A percentile compares a stretch with the other conserved stretches of the same genome.
phyloP scores from a whole-genome alignment of 2,888 invertebrate species.

The Coecobrya sp. region DNA sequence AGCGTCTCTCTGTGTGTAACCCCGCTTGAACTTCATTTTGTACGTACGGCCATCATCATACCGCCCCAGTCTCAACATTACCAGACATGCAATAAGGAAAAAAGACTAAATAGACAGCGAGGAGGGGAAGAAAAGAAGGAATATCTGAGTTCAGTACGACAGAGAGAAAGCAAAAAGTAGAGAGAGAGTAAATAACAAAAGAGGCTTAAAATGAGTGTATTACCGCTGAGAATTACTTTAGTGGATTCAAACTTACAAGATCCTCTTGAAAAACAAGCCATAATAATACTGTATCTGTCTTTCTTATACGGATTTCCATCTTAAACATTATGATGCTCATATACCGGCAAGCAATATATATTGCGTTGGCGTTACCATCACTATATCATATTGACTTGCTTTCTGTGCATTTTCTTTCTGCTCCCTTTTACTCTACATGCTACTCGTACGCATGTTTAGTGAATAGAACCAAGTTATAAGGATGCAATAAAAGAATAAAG shows the following conservation, averaged over 20 bases:
- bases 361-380: background rate
- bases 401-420: background rate
- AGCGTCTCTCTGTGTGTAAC: background rate
- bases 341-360: background rate
- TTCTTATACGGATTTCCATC: conserved; percentile 32
- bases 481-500: conserved; percentile 79
- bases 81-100: conserved; percentile 7
- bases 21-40: background rate
- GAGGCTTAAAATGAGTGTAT: conserved; percentile 77
- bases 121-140: background rate
- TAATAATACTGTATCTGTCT: conserved; percentile 52
- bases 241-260: conserved; percentile 68
- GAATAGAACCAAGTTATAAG: conserved; percentile 54
- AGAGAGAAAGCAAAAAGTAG: conserved; percentile 3
- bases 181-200: conserved; percentile 70
- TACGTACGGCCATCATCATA: background rate
- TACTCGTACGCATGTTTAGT: background rate
- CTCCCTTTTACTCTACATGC: background rate
- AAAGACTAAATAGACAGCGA: background rate
- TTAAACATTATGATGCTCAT: conserved; percentile 37
- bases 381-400: background rate
- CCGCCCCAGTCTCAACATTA: background rate
- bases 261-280: conserved; percentile 57
- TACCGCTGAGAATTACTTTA: conserved; percentile 76
- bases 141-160: background rate